Evolutionary conservation across 2,797 vertebrate species (phyloP), one percentile per base, ranked within the genome.

Genomic region (Hippoglossus hippoglossus): DNA sequence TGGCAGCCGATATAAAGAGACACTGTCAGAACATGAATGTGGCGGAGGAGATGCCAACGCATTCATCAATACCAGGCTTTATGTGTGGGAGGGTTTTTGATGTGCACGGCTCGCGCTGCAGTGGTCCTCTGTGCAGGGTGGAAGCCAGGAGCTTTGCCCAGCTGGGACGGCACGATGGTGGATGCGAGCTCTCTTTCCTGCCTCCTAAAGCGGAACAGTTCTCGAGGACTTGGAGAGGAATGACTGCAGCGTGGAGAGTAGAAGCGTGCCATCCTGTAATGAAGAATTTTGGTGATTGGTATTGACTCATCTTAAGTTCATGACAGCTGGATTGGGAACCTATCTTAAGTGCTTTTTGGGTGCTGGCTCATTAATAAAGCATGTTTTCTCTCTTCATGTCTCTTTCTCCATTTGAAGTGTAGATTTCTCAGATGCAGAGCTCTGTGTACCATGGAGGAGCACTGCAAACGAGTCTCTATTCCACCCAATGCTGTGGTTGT

Each of bases 1-100:
- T 93, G 92, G 94, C 93, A 89, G 81, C 80, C 81, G 77, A 91
- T 91, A 92, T 91, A 94, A 94, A 93, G 90, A 84, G 81, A 88
- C 90, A 84, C 87, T 94, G 94, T 95, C 85, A 82, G 82, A 85
- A 91, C 80, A 73, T 91, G 91, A 92, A 91, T 89, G 92, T 91
- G 84, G 81, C 46, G 53, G 81, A 87, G 75, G 80, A 87, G 89
- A 87, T 89, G 94, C 93, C 94, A 91, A 88, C 53, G 55, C 78
- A 83, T 85, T 89, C 80, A 92, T 95, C 93, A 94, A 93, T 94
- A 92, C 88, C 41, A 57, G 80, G 80, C 91, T 93, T 93, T 94
- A 86, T 94, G 91, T 91, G 78, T 82, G 79, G 85, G 86, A 81
- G 77, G 80, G 80, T 82, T 90, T 91, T 92, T 91, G 89, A 93